Base-by-base conservation (phyloP, 2,888 invertebrate species). In the Erebia ligea region DNA sequence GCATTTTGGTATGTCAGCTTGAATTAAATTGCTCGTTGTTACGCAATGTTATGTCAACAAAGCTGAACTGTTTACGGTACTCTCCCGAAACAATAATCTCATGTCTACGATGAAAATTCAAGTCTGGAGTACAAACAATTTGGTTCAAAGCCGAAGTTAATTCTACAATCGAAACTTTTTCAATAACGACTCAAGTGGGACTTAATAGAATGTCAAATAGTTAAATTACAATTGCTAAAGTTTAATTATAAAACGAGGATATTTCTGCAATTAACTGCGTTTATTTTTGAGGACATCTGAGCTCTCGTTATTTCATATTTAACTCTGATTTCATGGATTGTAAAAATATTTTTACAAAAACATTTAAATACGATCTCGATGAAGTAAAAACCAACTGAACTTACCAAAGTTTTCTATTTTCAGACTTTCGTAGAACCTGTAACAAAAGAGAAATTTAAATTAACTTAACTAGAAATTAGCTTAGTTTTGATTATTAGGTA, bases 131-230 rank as follows among this genome's bases (percentile, higher is more conserved):
- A 15, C 59, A 59, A 59, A 59, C 59, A 59, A 42, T 59, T 59
- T 59, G 42, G 17, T 50, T 59, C 17, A 17, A 17, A 17, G 40
- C 42, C 42, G 17, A 61, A 61, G 61, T 61, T 45, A 45, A 61
- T 61, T 45, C 19, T 21, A 61, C 19, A 45, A 61, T 42, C 19
- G 42, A 42, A 61, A 61, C 61, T 61, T 61, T 61, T 61, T 61
- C 61, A 61, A 61, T 61, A 61, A 45, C 64, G 54, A 54, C 15
- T 34, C 10, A 15, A 68, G 50, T 52, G 11, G 34, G 42, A 50
- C 19, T 50, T 61, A 61, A 61, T 50, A 50, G 52, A 68, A 48
- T 34, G 17, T 19, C 50, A 15, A 40, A 61, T 52, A 34, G 34
- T 34, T 34, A 58, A 25, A 21, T 66, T 57, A 61, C 67, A 19